Base-by-base conservation (phyloP, 2,797 vertebrate species). In the Basileuterus tristriatus region DNA sequence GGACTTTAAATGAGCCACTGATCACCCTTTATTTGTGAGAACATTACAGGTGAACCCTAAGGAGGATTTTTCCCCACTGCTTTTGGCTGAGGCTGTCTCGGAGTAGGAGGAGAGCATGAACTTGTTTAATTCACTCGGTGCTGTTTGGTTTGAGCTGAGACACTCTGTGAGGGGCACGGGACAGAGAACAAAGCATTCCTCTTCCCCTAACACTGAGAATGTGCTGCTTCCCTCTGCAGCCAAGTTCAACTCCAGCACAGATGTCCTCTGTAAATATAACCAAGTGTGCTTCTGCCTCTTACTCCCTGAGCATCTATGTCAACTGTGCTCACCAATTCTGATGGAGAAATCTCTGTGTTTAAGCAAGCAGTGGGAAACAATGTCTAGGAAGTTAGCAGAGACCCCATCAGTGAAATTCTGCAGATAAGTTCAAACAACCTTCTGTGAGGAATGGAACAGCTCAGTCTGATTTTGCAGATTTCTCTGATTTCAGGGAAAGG, bases 161-260 rank as follows among this genome's bases (percentile, higher is more conserved):
- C 9, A 34, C 52, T 27, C 59, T 1, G 15, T 17, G 67, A 90
- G 47, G 24, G 41, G 20, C 55, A 36, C 12, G 22, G 41, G 47
- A 69, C 30, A 46, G 59, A 78, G 63, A 68, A 58, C n/a, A 65
- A 84, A 65, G 52, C 39, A 67, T 58, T 88, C 13, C 71, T 83
- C 70, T 14, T 12, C 3, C 70, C 1, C 0, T 22, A n/a, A n/a
- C 53, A 17, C 55, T 30, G 13, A 39, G 56, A 71, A 59, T 0
- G 3, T 46, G 50, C 36, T 26, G 59, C 60, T 76, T 88, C 36
- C 50, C 59, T 67, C 43, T 6, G 5, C 59, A 70, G 53, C 52
- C 17, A 55, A 83, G 74, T 76, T 85, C 75, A 71, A n/a, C 64
- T 74, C 36, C 2, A 1, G 20, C 53, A 21, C 37, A 81, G 29